Percentiles rank a stretch among this genome's conserved stretches.
phyloP scores from a whole-genome alignment of 1,140 invertebrate genomes.

The Heliconius himera region DNA sequence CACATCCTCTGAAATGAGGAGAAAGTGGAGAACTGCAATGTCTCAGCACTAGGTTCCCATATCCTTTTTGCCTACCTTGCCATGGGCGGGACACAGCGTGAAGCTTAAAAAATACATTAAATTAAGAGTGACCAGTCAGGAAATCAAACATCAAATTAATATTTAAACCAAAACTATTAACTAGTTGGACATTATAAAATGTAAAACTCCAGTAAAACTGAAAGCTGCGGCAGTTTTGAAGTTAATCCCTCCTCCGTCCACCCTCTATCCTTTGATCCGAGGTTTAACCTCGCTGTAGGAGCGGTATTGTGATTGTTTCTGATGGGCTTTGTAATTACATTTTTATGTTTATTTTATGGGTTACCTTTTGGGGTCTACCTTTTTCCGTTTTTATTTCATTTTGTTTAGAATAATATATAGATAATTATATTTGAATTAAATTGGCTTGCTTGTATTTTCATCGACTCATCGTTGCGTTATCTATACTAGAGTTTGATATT shows the following conservation, averaged over 20 bases:
- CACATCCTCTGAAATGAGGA: too few species aligned
- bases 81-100: too few species aligned
- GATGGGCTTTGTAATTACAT: background rate
- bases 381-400: background rate
- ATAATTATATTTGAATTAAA: background rate
- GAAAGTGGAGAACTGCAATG: too few species aligned
- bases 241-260: background rate
- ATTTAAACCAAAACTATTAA: background rate
- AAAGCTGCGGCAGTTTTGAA: constrained; percentile 1
- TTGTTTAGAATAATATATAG: background rate
- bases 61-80: too few species aligned
- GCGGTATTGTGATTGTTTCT: background rate
- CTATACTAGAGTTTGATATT: too few species aligned
- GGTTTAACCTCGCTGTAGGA: background rate
- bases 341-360: background rate
- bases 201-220: background rate
- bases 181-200: background rate
- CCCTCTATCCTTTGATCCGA: background rate
- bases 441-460: too few species aligned
- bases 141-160: background rate
- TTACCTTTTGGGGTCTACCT: background rate
- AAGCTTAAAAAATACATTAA: too few species aligned
- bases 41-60: too few species aligned
- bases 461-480: too few species aligned
- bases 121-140: too few species aligned